phyloP scores from a whole-genome alignment of 1,140 invertebrate genomes.

The Sitophilus oryzae region DNA sequence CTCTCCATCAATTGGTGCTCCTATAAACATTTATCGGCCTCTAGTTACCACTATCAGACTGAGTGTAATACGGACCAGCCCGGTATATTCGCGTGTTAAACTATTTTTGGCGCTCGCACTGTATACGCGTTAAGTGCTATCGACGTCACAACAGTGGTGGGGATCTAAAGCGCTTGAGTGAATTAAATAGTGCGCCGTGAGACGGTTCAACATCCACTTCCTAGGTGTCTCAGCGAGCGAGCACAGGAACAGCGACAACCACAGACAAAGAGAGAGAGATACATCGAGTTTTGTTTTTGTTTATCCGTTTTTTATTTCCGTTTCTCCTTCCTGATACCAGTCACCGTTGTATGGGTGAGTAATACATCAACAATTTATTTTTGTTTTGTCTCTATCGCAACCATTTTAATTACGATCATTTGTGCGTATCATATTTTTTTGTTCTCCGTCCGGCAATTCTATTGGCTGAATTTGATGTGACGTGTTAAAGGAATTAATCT shows the following conservation, averaged over 20 bases:
- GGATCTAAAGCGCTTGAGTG: background rate
- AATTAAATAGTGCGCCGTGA: background rate
- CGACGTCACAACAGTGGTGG: background rate
- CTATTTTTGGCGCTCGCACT: background rate
- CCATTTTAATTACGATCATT: too few species aligned
- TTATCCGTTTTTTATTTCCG: slow-evolving; percentile 22
- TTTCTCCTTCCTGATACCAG: slow-evolving; percentile 24
- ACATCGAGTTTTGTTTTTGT: too few species aligned
- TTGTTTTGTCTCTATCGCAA: too few species aligned
- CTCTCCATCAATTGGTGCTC: slow-evolving; percentile 32
- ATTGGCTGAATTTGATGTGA: too few species aligned
- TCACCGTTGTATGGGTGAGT: slow-evolving; percentile 36
- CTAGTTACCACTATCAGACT: slow-evolving; percentile 33
- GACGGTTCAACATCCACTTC: background rate
- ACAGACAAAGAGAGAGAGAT: slow-evolving; percentile 5
- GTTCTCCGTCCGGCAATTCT: too few species aligned
- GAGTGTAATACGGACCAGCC: slow-evolving; percentile 23
- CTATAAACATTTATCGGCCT: slow-evolving; percentile 30
- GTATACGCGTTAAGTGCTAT: background rate
- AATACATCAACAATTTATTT: background rate
- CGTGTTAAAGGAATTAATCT: too few species aligned
- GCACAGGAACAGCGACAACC: background rate
- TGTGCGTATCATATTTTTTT: too few species aligned
- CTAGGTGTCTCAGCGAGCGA: background rate
- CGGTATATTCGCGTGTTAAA: slow-evolving; percentile 1